Percentiles rank a stretch among this genome's conserved stretches.
These are phyloP conservation scores for Podarcis raffonei DNA, from an alignment of 2,113 vertebrate species.

Conservation along the genomic window DNA sequence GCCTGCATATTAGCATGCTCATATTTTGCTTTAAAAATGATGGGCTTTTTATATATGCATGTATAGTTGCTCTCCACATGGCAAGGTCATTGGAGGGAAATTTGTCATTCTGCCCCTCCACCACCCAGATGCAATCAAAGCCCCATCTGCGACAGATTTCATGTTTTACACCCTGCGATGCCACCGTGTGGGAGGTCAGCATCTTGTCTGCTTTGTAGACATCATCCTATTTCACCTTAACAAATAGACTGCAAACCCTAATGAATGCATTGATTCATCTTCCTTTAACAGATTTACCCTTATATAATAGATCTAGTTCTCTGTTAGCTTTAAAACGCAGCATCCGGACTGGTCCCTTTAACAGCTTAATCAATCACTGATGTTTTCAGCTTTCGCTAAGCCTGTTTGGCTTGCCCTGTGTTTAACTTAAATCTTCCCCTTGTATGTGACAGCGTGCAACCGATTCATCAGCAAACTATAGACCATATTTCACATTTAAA, in stretches of 20 bases:
- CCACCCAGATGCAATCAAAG: not conserved
- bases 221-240: constrained; percentile 27
- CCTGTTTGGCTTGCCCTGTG: not conserved
- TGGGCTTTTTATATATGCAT: not conserved
- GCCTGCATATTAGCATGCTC: not conserved
- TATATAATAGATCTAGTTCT: constrained; percentile 34
- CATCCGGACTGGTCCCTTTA: constrained; percentile 16
- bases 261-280: constrained; percentile 38
- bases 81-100: not conserved
- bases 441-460: not conserved
- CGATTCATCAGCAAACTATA: constrained; percentile 48
- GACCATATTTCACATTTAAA: constrained; percentile 43
- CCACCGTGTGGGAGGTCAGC: constrained; percentile 20
- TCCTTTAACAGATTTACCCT: constrained; percentile 39
- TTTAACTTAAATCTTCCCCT: constrained; percentile 41
- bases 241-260: constrained; percentile 40
- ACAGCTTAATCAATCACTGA: constrained; percentile 4
- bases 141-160: not conserved
- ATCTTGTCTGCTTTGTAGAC: constrained; percentile 22
- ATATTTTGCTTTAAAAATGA: not conserved
- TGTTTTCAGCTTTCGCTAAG: constrained; percentile 48
- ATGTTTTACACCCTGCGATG: constrained; percentile 26
- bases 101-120: not conserved
- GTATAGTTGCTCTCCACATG: not conserved
- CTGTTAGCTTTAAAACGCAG: constrained; percentile 34